Evolutionary conservation across 2,113 vertebrate genomes (phyloP).

Genomic region (Suncus etruscus): DNA sequence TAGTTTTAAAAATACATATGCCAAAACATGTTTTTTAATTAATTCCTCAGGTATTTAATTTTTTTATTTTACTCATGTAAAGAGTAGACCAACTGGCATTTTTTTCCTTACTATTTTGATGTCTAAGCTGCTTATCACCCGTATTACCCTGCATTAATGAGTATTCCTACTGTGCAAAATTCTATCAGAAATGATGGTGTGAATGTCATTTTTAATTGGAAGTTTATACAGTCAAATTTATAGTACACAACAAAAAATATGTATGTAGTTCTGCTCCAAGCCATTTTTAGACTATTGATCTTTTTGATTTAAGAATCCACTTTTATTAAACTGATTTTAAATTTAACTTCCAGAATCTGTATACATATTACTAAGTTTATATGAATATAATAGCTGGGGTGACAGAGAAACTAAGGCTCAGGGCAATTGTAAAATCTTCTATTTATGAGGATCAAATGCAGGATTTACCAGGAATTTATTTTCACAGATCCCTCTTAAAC

Average conservation of each 20-base stretch:
- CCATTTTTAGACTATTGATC: constrained; percentile 75
- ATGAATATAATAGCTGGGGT: neutral
- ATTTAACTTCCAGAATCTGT: constrained; percentile 59
- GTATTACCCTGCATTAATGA: constrained; percentile 80
- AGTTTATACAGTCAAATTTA: constrained; percentile 79
- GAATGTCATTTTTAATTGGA: constrained; percentile 83
- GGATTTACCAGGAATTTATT: neutral
- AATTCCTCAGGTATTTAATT: constrained; percentile 68
- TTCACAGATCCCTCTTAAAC: constrained; percentile 48
- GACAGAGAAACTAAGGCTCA: constrained; percentile 62
- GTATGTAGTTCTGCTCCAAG: constrained; percentile 68
- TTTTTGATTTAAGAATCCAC: constrained; percentile 65
- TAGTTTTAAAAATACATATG: constrained; percentile 33
- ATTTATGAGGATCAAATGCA: constrained; percentile 14
- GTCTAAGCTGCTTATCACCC: constrained; percentile 77
- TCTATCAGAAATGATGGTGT: constrained; percentile 80
- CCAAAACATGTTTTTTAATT: constrained; percentile 62
- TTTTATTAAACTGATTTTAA: constrained; percentile 65
- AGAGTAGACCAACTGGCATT: constrained; percentile 62
- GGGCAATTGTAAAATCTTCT: neutral
- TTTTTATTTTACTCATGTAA: constrained; percentile 69
- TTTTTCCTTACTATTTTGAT: constrained; percentile 66
- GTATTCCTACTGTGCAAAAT: constrained; percentile 81
- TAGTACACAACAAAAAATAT: constrained; percentile 77
- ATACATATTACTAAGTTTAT: constrained; percentile 20